Base-by-base conservation (phyloP, 2,113 vertebrate species). In the Pomatostomus ruficeps region DNA sequence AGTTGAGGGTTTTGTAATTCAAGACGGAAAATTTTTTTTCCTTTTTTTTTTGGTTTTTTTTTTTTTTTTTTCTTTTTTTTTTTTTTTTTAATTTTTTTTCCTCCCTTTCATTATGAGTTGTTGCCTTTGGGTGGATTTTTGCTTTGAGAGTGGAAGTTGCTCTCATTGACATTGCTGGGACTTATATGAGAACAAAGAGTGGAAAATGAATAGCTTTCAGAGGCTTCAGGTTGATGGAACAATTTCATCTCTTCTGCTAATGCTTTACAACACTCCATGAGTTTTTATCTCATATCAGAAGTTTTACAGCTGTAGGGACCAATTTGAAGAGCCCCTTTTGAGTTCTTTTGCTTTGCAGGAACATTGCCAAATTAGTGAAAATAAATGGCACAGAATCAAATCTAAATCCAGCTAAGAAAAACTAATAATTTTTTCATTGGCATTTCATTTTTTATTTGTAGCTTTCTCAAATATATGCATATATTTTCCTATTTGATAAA, bases 201-300 rank as follows among this genome's bases (percentile, higher is more conserved):
- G 79, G 83, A 93, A 88, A 95, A 96, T 58, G 63, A 85, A 94
- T 92, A 81, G 91, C 38, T 79, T 94, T 93, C 61, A 89, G 79
- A 62, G 51, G 54, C 80, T 91, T 89, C 85, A 95, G 87, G 76
- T 59, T 78, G 85, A 94, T 54, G 76, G 89, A 94, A 93, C 81
- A 93, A 96, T 92, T 96, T 94, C 26, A 68, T 80, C 81, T 57
- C 62, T 84, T 93, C 94, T 90, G 89, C 92, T 97, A 97, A 96
- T 96, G 89, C 78, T 89, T 89, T 65, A 87, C 74, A 95, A 94
- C 90, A 86, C 68, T 91, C 66, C 74, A 65, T 79, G 92, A 97
- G 96, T 90, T 98, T 98, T 88, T 75, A 82, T 91, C 91, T 97
- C 91, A 48, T 61, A 95, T 66, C 84, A 96, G 78, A 97, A 97